Conservation (phyloP, 2,888 invertebrate genomes). For the Polia nebulosa region DNA sequence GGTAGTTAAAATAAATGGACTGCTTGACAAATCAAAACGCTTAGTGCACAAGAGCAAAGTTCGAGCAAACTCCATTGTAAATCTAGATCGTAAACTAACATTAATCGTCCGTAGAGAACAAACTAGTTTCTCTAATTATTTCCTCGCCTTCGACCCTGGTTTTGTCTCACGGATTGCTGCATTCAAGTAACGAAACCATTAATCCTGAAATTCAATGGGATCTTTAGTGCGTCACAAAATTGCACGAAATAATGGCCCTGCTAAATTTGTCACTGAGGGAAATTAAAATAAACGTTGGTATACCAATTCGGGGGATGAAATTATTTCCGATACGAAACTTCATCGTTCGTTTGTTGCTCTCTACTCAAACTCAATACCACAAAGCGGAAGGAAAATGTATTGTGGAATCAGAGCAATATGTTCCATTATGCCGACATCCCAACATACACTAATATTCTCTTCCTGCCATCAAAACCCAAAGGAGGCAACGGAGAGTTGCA, state of each 20-base stretch:
- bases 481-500: conserved; percentile 39
- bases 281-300: conserved; percentile 28
- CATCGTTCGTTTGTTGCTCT: neutral
- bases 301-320: conserved; percentile 10
- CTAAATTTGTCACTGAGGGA: conserved; percentile 24
- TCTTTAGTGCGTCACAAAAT: conserved; percentile 60
- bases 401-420: conserved; percentile 38
- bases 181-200: conserved; percentile 77
- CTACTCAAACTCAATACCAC: conserved; percentile 1
- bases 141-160: conserved; percentile 81
- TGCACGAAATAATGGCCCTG: conserved; percentile 46
- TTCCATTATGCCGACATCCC: conserved; percentile 44
- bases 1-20: conserved; percentile 48
- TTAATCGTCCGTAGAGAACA: conserved; percentile 82
- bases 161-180: conserved; percentile 79
- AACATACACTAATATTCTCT: conserved; percentile 39
- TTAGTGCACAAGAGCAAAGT: conserved; percentile 73
- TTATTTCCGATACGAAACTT: conserved; percentile 34
- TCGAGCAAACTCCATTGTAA: conserved; percentile 74
- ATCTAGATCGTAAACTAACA: conserved; percentile 82
- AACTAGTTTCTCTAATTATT: conserved; percentile 87
- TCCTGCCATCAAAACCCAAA: conserved; percentile 45
- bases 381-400: conserved; percentile 29
- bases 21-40: conserved; percentile 62
- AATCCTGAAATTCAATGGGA: conserved; percentile 74